Base-by-base conservation (phyloP, 2,797 vertebrate species). In the Silurus aristotelis region DNA sequence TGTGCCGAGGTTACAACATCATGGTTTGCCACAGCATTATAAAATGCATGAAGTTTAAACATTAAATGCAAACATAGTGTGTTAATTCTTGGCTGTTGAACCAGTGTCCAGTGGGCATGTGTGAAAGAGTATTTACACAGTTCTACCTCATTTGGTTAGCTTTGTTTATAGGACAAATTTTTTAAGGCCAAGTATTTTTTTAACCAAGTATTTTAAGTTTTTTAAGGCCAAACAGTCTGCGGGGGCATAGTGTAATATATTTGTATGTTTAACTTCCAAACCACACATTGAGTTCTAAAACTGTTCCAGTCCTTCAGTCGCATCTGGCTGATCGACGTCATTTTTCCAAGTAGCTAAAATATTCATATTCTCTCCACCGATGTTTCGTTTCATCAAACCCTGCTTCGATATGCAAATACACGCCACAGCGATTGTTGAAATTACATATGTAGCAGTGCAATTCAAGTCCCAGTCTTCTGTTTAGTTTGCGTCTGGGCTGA, bases 361-460 rank as follows among this genome's bases (percentile, higher is more conserved):
- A 87, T 90, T 90, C 86, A 86, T 86, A 52, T 81, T 79, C 88
- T 87, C 86, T 87, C 73, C 80, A 66, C 84, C 70, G 86, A 83
- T 75, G 80, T 90, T 91, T 91, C 87, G 87, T 92, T 91, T 90
- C 89, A 91, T 91, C 89, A 90, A 87, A 66, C 87, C 85, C 89
- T 89, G 85, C 88, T 90, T 87, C 87, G 79, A 85, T 88, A 88
- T 89, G 88, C 88, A 89, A 89, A 91, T 89, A 84, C 73, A 83
- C n/a, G 22, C 82, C 68, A 52, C 88, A 25, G 38, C 61, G 83
- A 75, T 88, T 77, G 85, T 84, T 76, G 82, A 87, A 89, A 89
- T 90, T 87, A 89, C 87, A 86, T 85, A 86, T 88, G 87, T 86
- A 80, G 82, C 86, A 80, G 82, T 61, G 46, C 68, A 83, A 73